Evolutionary conservation across 2,797 vertebrate genomes (phyloP).

Genomic region (Aldrovandia affinis): DNA sequence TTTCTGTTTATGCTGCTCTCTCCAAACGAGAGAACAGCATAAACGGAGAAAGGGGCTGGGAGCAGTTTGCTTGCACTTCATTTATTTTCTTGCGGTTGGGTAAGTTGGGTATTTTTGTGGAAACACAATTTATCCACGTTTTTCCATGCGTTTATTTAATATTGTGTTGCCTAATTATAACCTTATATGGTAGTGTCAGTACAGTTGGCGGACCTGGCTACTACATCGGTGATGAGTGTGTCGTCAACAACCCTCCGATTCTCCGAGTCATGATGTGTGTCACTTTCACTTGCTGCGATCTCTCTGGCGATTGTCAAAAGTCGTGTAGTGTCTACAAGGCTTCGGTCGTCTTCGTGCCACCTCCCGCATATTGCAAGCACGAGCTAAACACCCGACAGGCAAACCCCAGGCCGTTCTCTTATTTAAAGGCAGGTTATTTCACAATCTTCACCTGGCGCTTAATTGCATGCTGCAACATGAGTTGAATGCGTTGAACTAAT

Average conservation of each 20-base stretch:
- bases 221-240: no score
- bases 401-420: neutral
- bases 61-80: no score
- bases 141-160: neutral
- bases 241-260: no score
- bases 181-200: neutral
- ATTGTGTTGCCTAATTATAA: neutral
- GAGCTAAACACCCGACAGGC: neutral
- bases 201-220: no score
- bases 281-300: no score
- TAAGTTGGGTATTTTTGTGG: no score
- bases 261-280: no score
- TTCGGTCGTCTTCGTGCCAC: neutral
- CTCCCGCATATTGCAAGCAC: neutral
- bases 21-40: no score
- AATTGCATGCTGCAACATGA: slow-evolving; percentile 12
- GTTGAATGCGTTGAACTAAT: neutral
- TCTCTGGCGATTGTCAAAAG: no score
- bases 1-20: no score
- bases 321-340: neutral
- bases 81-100: no score
- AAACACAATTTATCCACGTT: neutral
- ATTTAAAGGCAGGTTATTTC: neutral
- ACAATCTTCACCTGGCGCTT: neutral
- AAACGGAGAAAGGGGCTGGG: no score